Evolutionary conservation across 35 echinoderm and acorn worm species (phyloP), one percentile per base, ranked within the genome.

Genomic region (Stichopus chloronotus): DNA sequence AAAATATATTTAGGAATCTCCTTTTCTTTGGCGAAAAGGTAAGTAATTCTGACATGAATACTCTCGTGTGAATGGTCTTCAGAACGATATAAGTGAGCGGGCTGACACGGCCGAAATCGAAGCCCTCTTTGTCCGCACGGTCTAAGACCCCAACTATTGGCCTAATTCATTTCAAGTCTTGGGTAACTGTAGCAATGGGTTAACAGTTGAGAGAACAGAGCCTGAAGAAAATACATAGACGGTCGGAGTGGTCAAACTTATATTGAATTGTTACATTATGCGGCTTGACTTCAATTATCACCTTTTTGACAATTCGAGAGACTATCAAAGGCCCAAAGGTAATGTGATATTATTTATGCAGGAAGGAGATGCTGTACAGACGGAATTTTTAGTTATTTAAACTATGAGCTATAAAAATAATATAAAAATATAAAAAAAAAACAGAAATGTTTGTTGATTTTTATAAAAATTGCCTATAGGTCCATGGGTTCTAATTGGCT

Each of bases 131-230:
- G 82, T 58, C 82, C 82, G 82, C 16, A 58, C 82, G 82, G 82
- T 85, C 82, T 58, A 22, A 85, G 82, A 85, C 82, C 82, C 57
- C 82, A 17, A 17, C 25, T 10, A 58, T n/a, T 53, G 82, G 58
- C 82, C 82, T 85, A 85, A 58, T 85, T 82, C 53, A 52, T 82
- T 19, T 55, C 24, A 9, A 25, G 76, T 25, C 19, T 9, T 9
- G 23, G 76, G 52, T 12, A 16, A 76, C 72, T 11, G 11, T 16
- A 76, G 30, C 30, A 43, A 43, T 43, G 30, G 30, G 30, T 43
- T 43, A 43, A 24, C 7, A 8, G 72, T 20, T 76, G 17, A 76
- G 13, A 6, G 8, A 24, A 76, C 24, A 76, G 72, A 16, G 0
- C 0, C 5, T 11, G 13, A 76, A 20, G 72, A 76, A 20, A 6